Evolutionary conservation across 2,888 invertebrate species (phyloP).

Genomic region (Orchesellides sinensis): DNA sequence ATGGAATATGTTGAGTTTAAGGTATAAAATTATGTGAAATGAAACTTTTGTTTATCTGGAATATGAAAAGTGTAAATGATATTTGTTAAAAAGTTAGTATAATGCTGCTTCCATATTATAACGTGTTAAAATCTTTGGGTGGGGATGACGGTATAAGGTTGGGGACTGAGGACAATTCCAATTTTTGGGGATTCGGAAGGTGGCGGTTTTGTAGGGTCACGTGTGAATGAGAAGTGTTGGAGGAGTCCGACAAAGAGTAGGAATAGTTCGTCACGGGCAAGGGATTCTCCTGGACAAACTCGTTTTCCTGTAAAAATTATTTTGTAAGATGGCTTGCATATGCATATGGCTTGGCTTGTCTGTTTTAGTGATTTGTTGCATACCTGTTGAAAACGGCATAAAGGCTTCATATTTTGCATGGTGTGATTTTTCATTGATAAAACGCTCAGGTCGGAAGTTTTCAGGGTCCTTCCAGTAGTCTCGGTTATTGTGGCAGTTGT

Average conservation of each 20-base stretch:
- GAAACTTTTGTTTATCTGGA: no score
- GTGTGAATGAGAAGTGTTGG: conserved; percentile 68
- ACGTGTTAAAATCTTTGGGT: conserved; percentile 24
- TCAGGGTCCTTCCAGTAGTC: conserved; percentile 73
- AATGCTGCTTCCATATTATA: no score
- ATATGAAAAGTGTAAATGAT: no score
- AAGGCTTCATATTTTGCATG: conserved; percentile 68
- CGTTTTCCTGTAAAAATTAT: conserved; percentile 68
- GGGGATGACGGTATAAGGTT: conserved; percentile 67
- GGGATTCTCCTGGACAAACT: conserved; percentile 71
- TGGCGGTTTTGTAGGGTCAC: conserved; percentile 41
- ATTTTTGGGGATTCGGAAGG: conserved; percentile 69
- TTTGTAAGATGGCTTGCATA: no score
- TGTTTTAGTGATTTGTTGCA: background rate
- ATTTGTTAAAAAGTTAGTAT: no score
- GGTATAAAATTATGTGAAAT: no score
- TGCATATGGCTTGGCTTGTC: background rate
- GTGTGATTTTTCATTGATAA: conserved; percentile 50
- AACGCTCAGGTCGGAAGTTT: conserved; percentile 72
- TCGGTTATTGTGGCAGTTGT: conserved; percentile 68
- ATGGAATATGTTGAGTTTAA: no score
- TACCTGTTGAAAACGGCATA: conserved; percentile 73
- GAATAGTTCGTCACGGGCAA: conserved; percentile 73
- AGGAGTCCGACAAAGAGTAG: conserved; percentile 71
- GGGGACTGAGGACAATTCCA: conserved; percentile 72